A percentile compares a stretch with the other conserved stretches of the same genome.
Evolutionary conservation across 2,888 invertebrate genomes (phyloP).

Genomic region (Bombylius discolor): DNA sequence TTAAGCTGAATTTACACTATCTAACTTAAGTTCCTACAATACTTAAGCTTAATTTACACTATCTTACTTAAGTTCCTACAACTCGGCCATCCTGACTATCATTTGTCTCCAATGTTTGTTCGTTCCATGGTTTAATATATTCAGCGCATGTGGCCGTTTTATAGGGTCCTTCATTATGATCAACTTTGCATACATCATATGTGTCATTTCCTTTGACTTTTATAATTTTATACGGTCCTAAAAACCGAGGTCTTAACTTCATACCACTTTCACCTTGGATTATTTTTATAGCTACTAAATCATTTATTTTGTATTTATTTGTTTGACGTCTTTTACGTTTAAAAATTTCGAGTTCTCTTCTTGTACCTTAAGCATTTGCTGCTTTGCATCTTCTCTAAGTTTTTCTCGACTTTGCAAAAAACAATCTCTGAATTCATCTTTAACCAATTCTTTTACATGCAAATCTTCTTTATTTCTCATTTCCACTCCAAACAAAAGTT

Average conservation of each 20-base stretch:
- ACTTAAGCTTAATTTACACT: no score
- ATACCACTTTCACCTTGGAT: constrained; percentile 11
- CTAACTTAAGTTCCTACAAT: no score
- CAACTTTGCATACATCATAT: constrained; percentile 9
- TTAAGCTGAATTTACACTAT: no score
- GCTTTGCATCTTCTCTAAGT: neutral
- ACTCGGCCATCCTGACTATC: no score
- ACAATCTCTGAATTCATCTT: neutral
- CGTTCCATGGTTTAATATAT: constrained; percentile 8
- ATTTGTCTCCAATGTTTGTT: no score
- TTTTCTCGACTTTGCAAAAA: neutral
- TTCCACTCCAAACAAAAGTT: neutral
- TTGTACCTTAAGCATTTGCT: constrained; percentile 11
- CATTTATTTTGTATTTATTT: neutral
- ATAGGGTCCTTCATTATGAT: constrained; percentile 9
- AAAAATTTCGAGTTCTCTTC: neutral
- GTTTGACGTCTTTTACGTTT: neutral
- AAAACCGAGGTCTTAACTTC: constrained; percentile 8
- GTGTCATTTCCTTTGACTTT: constrained; percentile 7
- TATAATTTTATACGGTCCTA: constrained; percentile 9
- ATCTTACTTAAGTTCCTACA: no score
- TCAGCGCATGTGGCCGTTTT: constrained; percentile 2
- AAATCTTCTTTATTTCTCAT: constrained; percentile 3
- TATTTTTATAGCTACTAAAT: constrained; percentile 5
- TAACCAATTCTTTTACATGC: neutral